phyloP scores from a whole-genome alignment of 2,113 vertebrate genomes.

The Labeo catla region DNA sequence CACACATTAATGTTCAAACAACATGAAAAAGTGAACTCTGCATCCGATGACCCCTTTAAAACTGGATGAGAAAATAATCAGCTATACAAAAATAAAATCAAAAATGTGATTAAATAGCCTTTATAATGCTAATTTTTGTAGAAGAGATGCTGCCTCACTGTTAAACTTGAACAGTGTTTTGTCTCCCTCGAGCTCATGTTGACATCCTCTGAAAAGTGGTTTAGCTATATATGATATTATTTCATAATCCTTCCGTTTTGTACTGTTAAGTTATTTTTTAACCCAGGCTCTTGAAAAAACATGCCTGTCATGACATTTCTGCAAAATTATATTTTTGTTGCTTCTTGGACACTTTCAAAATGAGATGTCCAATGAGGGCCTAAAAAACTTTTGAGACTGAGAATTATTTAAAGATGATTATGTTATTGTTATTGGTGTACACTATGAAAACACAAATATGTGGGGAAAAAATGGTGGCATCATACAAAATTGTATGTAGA shows the following conservation, averaged over 20 bases:
- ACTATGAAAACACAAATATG: too few species aligned
- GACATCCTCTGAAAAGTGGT: background rate
- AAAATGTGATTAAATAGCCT: background rate
- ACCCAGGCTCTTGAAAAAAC: background rate
- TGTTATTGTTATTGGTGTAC: too few species aligned
- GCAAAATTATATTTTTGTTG: too few species aligned
- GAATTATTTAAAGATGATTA: too few species aligned
- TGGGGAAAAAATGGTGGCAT: too few species aligned
- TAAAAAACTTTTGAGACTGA: too few species aligned
- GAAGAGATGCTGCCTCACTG: background rate
- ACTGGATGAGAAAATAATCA: background rate
- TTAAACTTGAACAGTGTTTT: background rate
- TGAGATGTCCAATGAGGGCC: too few species aligned
- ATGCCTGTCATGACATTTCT: too few species aligned
- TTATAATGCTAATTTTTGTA: background rate
- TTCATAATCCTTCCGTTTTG: background rate
- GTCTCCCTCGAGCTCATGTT: background rate
- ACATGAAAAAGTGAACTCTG: too few species aligned
- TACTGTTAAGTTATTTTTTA: background rate
- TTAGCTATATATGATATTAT: background rate
- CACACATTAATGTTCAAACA: too few species aligned
- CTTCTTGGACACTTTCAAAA: too few species aligned
- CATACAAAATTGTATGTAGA: too few species aligned
- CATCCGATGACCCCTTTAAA: background rate
- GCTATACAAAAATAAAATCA: background rate